These are phyloP conservation scores for Molothrus ater DNA, from an alignment of 2,797 vertebrate genomes.

Conservation along the genomic window DNA sequence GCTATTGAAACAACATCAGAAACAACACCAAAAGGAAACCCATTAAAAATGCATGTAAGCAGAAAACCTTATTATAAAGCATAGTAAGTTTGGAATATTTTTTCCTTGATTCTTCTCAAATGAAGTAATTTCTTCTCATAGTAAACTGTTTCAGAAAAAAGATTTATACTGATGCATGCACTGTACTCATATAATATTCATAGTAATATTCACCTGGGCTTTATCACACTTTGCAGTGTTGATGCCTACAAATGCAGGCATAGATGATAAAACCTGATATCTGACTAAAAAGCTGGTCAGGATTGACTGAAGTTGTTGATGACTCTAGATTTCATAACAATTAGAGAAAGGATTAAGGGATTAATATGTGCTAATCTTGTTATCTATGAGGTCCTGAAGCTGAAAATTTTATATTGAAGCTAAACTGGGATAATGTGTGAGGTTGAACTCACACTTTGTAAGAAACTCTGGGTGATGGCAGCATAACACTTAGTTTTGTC, in stretches of 20 bases:
- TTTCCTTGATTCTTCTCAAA: background rate
- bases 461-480: background rate
- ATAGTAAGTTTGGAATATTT: background rate
- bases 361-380: slow-evolving; percentile 31
- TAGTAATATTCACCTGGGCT: background rate
- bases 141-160: background rate
- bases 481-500: background rate
- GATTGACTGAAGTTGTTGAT: slow-evolving; percentile 9
- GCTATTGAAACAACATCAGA: background rate
- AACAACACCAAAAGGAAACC: background rate
- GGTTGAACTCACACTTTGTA: background rate
- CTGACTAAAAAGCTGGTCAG: background rate
- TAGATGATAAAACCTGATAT: background rate
- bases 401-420: slow-evolving; percentile 1
- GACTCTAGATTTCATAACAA: slow-evolving; percentile 22
- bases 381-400: slow-evolving; percentile 8
- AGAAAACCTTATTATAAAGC: background rate
- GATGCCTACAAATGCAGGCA: background rate
- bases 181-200: background rate
- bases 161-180: background rate
- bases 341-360: slow-evolving; percentile 26
- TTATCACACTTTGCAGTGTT: background rate
- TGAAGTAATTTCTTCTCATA: background rate
- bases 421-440: background rate
- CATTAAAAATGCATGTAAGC: background rate